These are phyloP conservation scores for Channa argus DNA, from an alignment of 2,113 vertebrate genomes.

Conservation along the genomic window DNA sequence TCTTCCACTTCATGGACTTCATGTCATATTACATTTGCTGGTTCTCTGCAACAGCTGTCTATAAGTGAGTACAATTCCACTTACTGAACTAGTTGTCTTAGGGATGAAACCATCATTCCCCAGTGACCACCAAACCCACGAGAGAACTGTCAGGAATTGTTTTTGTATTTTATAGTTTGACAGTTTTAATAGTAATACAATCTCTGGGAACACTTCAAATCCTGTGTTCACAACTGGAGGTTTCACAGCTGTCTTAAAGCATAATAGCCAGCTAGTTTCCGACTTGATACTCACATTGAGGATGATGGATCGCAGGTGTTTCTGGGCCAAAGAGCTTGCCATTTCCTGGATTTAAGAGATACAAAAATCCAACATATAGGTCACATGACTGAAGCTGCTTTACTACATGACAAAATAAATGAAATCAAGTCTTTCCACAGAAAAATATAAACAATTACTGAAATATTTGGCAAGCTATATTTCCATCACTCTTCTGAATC, in stretches of 20 bases:
- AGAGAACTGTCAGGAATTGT: not conserved
- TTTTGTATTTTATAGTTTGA: not conserved
- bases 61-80: slow-evolving; percentile 17
- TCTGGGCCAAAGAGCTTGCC: slow-evolving; percentile 96
- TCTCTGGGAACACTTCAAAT: slow-evolving; percentile 5
- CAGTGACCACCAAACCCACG: not conserved
- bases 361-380: slow-evolving; percentile 27
- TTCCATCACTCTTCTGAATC: slow-evolving; percentile 14
- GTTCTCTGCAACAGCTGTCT: slow-evolving; percentile 36
- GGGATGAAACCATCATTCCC: not conserved
- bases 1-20: slow-evolving; percentile 47
- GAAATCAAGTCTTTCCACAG: not conserved
- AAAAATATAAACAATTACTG: slow-evolving; percentile 3
- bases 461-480: slow-evolving; percentile 16
- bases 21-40: slow-evolving; percentile 53
- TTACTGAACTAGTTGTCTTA: slow-evolving; percentile 20
- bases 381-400: slow-evolving; percentile 22
- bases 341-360: slow-evolving; percentile 87
- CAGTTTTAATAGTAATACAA: not conserved
- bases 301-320: slow-evolving; percentile 97
- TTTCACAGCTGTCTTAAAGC: not conserved
- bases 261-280: slow-evolving; percentile 7
- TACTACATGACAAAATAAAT: slow-evolving; percentile 6
- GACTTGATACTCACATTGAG: slow-evolving; percentile 90
- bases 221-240: not conserved